phyloP scores from a whole-genome alignment of 2,888 invertebrate genomes.

The Chrysopilus asiliformis region DNA sequence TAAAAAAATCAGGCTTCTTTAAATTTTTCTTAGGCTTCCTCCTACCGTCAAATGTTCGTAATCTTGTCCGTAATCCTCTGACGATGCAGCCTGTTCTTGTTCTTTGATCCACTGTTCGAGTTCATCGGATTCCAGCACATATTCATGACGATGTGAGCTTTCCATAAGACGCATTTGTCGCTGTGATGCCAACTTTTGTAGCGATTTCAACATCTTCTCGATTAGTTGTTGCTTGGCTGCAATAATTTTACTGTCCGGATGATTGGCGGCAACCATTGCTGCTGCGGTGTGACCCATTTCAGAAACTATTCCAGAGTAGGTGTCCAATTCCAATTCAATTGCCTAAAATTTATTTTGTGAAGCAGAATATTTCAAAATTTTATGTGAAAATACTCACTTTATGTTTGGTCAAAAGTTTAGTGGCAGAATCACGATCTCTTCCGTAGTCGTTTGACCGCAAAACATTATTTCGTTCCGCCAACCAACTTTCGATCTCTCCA shows the following conservation, averaged over 20 bases:
- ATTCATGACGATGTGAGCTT: conserved; percentile 81
- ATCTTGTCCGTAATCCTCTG: conserved; percentile 90
- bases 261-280: conserved; percentile 63
- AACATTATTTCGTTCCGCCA: conserved; percentile 73
- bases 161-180: conserved; percentile 81
- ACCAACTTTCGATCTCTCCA: conserved; percentile 85
- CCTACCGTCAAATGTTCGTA: conserved; percentile 71
- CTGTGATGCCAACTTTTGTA: conserved; percentile 66
- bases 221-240: conserved; percentile 60
- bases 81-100: conserved; percentile 74
- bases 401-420: conserved; percentile 86
- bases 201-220: conserved; percentile 60
- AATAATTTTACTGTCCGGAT: conserved; percentile 74
- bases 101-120: conserved; percentile 87
- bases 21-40: not conserved
- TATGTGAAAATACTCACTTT: conserved; percentile 45
- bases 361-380: not conserved
- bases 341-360: conserved; percentile 43
- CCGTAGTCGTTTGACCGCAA: conserved; percentile 75
- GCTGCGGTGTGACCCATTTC: conserved; percentile 85
- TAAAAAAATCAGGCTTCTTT: not conserved
- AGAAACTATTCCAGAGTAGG: conserved; percentile 78
- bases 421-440: conserved; percentile 79
- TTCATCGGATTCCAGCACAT: conserved; percentile 78
- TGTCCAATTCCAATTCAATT: conserved; percentile 78